A percentile compares a stretch with the other conserved stretches of the same genome.
These are phyloP conservation scores for Oryctolagus cuniculus DNA, from an alignment of 2,113 vertebrate genomes.

Conservation along the genomic window DNA sequence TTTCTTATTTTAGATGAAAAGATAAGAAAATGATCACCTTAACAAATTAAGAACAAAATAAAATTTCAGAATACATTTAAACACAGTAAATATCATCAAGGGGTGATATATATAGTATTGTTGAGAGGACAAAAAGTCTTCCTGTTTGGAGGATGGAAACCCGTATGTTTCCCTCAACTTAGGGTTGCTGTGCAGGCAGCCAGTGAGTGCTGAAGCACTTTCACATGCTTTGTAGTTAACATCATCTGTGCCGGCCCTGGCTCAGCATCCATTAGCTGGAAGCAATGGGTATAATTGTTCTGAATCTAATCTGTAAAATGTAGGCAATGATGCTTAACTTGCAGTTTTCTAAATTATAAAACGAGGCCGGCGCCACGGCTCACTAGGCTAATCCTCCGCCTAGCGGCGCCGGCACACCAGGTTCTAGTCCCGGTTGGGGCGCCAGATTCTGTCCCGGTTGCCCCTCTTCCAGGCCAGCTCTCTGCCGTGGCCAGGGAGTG, in stretches of 20 bases:
- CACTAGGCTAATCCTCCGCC: too few relatives aligned
- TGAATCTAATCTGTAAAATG: neutral
- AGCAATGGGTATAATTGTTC: neutral
- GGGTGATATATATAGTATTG: neutral
- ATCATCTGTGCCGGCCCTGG: rapidly evolving
- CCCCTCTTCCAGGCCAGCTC: too few relatives aligned
- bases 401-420: too few relatives aligned
- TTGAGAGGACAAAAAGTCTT: neutral
- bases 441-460: too few relatives aligned
- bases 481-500: too few relatives aligned
- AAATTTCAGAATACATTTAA: neutral
- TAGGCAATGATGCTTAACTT: neutral
- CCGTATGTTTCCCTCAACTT: neutral
- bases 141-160: neutral
- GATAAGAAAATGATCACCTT: neutral
- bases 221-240: neutral
- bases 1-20: neutral
- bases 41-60: neutral
- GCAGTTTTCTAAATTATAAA: neutral
- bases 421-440: too few relatives aligned
- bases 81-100: neutral
- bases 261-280: neutral
- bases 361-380: too few relatives aligned
- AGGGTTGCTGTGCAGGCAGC: neutral
- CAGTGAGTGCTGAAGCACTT: neutral